Percentiles rank a stretch among this genome's conserved stretches.
These are phyloP conservation scores for Drosophila watanabei DNA, from an alignment of 1,140 invertebrate genomes.

Conservation along the genomic window DNA sequence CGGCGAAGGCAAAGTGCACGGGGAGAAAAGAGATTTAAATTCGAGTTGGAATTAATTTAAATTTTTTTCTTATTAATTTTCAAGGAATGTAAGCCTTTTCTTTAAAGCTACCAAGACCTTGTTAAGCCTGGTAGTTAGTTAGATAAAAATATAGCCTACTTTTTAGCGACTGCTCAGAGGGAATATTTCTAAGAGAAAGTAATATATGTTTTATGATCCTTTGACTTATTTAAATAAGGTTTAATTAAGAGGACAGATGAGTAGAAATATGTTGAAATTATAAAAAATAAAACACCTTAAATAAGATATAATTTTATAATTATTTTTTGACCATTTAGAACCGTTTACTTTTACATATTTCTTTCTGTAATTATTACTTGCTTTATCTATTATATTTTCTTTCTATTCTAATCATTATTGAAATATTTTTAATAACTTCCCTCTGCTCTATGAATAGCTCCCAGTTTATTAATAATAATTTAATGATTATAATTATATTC, in stretches of 20 bases:
- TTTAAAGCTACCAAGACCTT: neutral
- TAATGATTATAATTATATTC: neutral
- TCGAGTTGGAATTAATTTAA: too few species aligned
- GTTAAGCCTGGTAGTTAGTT: neutral
- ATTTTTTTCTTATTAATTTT: too few species aligned
- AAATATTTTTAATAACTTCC: neutral
- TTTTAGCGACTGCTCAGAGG: too few species aligned
- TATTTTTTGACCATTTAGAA: too few species aligned
- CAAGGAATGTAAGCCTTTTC: too few species aligned
- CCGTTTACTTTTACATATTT: too few species aligned
- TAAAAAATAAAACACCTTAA: rapidly evolving
- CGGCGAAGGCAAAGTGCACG: slow-evolving; percentile 2
- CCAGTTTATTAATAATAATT: neutral
- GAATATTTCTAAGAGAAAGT: neutral
- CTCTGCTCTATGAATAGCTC: neutral
- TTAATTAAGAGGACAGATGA: neutral
- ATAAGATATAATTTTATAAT: neutral
- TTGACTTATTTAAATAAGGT: neutral
- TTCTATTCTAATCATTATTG: too few species aligned
- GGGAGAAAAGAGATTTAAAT: too few species aligned
- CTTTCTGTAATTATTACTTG: too few species aligned
- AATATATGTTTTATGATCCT: too few species aligned
- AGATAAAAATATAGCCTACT: neutral
- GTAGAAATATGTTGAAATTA: neutral
- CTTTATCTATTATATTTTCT: rapidly evolving